These are phyloP conservation scores for Cynodonichthys magdalenae DNA, from an alignment of 2,797 vertebrate species.

Conservation along the genomic window DNA sequence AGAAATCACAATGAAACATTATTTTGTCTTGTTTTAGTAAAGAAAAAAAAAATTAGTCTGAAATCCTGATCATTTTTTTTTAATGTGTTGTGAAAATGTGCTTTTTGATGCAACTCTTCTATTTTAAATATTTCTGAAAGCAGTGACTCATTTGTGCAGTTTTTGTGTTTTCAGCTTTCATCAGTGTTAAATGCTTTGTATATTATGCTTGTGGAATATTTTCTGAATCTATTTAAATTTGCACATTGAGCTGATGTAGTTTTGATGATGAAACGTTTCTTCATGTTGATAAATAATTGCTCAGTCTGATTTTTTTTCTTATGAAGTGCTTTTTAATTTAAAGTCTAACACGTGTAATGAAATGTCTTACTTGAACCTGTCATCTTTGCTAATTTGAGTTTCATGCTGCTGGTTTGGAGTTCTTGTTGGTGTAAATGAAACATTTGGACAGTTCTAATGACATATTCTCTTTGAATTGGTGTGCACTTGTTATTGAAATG, in stretches of 20 bases:
- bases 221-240: constrained; percentile 68
- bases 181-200: constrained; percentile 79
- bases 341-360: constrained; percentile 60
- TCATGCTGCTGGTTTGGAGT: constrained; percentile 60
- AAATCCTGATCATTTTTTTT: constrained; percentile 14
- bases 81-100: constrained; percentile 44
- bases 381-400: constrained; percentile 41
- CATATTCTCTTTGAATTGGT: constrained; percentile 59
- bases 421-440: constrained; percentile 37
- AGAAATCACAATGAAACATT: constrained; percentile 4
- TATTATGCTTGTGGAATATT: constrained; percentile 50
- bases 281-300: constrained; percentile 36
- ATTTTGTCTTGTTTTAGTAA: constrained; percentile 12
- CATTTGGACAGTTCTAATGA: constrained; percentile 51
- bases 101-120: constrained; percentile 24
- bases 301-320: constrained; percentile 31
- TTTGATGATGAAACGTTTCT: constrained; percentile 30
- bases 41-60: constrained; percentile 23
- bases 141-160: constrained; percentile 26
- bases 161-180: constrained; percentile 34
- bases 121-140: constrained; percentile 15
- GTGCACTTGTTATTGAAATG: constrained; percentile 67
- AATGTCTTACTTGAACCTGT: constrained; percentile 71
- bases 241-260: constrained; percentile 41
- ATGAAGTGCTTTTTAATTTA: constrained; percentile 55